Conservation (phyloP, 2,888 invertebrate species). For the Drymonia ruficornis region DNA sequence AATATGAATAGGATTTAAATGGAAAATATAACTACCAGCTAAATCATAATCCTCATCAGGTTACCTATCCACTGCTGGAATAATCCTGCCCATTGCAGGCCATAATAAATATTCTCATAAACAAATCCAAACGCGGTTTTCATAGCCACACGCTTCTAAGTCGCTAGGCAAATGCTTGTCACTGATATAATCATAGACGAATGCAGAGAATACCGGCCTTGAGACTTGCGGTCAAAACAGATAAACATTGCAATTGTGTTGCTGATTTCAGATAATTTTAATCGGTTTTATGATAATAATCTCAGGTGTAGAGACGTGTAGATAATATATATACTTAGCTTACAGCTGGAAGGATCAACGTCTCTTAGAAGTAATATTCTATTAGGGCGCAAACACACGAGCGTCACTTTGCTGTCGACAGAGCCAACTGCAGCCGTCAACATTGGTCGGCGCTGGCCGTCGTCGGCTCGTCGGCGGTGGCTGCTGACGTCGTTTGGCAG, state of each 20-base stretch:
- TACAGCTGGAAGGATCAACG: background rate
- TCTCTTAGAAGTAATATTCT: background rate
- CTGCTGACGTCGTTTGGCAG: too few species aligned
- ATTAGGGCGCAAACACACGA: too few species aligned
- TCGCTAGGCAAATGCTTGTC: constrained; percentile 41
- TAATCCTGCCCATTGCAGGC: too few species aligned
- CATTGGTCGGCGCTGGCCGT: too few species aligned
- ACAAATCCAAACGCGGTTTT: constrained; percentile 7
- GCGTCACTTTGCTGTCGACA: too few species aligned
- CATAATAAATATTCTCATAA: background rate
- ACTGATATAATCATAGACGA: constrained; percentile 53
- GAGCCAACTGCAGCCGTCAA: too few species aligned
- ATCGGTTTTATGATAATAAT: constrained; percentile 40
- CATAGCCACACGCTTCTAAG: constrained; percentile 21
- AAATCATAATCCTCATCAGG: too few species aligned
- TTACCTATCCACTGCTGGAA: too few species aligned
- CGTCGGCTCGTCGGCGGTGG: too few species aligned
- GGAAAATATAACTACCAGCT: too few species aligned
- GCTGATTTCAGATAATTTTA: constrained; percentile 44
- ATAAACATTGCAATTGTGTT: constrained; percentile 51
- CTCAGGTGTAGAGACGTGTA: constrained; percentile 13
- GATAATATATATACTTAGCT: background rate
- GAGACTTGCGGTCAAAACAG: constrained; percentile 64
- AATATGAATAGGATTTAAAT: too few species aligned
- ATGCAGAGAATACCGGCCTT: constrained; percentile 40